These are phyloP conservation scores for Rotaria socialis DNA, from an alignment of 2,888 invertebrate species.

Conservation along the genomic window DNA sequence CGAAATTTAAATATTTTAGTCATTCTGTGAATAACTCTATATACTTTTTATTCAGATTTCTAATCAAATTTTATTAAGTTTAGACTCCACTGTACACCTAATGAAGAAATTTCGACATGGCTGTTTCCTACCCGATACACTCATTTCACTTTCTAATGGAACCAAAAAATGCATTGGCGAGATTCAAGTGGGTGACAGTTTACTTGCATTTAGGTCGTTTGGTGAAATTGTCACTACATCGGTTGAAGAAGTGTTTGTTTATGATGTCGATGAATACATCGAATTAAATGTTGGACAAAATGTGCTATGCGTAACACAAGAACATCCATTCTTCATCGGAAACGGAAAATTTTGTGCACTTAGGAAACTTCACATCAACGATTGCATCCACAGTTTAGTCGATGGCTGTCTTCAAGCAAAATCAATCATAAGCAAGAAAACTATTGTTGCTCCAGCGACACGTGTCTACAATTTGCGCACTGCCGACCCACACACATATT, in stretches of 20 bases:
- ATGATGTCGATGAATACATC: background rate
- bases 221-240: background rate
- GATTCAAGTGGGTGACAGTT: background rate
- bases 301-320: background rate
- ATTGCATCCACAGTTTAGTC: background rate
- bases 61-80: too few species aligned
- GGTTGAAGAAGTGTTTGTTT: background rate
- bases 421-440: background rate
- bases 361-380: background rate
- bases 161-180: background rate
- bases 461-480: background rate
- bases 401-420: background rate
- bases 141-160: background rate
- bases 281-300: conserved; percentile 7
- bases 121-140: background rate
- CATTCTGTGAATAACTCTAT: too few species aligned
- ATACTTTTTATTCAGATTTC: too few species aligned
- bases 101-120: background rate
- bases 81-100: too few species aligned
- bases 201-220: background rate
- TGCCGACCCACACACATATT: background rate
- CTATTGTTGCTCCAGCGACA: background rate
- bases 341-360: background rate
- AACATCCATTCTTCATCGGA: background rate
- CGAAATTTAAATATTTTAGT: too few species aligned